phyloP scores from a whole-genome alignment of 2,113 vertebrate species.

The Grus americana region DNA sequence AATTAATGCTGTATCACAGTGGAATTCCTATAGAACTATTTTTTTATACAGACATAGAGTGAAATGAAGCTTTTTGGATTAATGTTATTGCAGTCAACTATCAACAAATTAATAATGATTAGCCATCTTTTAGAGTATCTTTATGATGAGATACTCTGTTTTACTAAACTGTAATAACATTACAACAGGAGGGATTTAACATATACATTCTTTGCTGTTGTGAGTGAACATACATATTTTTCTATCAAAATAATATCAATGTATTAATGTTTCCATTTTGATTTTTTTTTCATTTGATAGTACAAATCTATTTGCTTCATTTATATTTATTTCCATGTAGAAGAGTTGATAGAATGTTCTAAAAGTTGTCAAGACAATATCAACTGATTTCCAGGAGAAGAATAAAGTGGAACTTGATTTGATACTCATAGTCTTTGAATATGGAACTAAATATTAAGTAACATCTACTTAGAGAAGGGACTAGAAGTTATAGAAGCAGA shows the following conservation, averaged over 20 bases:
- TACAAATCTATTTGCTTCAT: neutral
- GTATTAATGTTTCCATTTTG: neutral
- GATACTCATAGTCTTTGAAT: neutral
- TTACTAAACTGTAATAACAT: neutral
- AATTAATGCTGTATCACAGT: slow-evolving; percentile 44
- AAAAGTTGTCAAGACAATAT: neutral
- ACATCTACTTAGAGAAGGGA: neutral
- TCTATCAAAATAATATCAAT: neutral
- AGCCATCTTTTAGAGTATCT: neutral
- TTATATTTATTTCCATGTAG: neutral
- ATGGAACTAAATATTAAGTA: slow-evolving; percentile 37
- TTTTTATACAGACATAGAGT: neutral
- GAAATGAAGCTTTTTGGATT: slow-evolving; percentile 10
- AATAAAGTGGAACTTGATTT: neutral
- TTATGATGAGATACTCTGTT: neutral
- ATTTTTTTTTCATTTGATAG: neutral
- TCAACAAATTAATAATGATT: slow-evolving; percentile 35
- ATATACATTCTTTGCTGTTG: neutral
- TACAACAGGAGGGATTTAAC: neutral
- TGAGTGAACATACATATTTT: neutral
- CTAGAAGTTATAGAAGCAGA: slow-evolving; percentile 16
- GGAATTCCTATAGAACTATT: slow-evolving; percentile 40
- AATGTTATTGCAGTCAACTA: slow-evolving; percentile 18
- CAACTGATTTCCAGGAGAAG: neutral
- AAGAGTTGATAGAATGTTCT: neutral